These are phyloP conservation scores for Baryphthengus martii DNA, from an alignment of 2,113 vertebrate genomes.

Conservation along the genomic window DNA sequence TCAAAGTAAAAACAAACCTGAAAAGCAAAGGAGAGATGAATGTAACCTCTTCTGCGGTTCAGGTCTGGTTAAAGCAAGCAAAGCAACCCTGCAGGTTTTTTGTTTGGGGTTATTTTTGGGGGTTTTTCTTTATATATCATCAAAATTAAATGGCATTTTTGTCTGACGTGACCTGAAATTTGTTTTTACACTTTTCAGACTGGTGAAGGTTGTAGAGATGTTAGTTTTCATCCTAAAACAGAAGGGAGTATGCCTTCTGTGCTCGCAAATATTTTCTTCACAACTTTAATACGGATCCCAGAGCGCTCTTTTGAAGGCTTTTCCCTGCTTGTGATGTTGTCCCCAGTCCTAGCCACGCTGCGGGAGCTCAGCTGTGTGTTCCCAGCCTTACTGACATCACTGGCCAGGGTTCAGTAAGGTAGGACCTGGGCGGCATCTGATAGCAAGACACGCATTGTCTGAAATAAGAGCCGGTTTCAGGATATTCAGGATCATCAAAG, in stretches of 20 bases:
- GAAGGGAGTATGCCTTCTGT: background rate
- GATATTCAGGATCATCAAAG: background rate
- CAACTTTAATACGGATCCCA: background rate
- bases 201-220: background rate
- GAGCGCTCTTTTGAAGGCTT: background rate
- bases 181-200: background rate
- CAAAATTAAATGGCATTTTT: background rate
- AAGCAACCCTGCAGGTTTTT: background rate
- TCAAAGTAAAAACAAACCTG: background rate
- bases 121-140: background rate
- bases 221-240: background rate
- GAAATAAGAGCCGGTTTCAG: background rate
- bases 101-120: background rate
- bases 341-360: background rate
- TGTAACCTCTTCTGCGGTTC: background rate
- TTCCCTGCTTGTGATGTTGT: background rate
- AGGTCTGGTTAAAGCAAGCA: background rate
- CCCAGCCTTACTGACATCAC: background rate
- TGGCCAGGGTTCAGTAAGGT: background rate
- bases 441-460: rapidly evolving
- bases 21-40: background rate
- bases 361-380: background rate
- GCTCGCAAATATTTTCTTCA: background rate
- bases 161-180: background rate
- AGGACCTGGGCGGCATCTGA: background rate